These are phyloP conservation scores for Ptyas mucosa DNA, from an alignment of 2,113 vertebrate genomes.

Conservation along the genomic window DNA sequence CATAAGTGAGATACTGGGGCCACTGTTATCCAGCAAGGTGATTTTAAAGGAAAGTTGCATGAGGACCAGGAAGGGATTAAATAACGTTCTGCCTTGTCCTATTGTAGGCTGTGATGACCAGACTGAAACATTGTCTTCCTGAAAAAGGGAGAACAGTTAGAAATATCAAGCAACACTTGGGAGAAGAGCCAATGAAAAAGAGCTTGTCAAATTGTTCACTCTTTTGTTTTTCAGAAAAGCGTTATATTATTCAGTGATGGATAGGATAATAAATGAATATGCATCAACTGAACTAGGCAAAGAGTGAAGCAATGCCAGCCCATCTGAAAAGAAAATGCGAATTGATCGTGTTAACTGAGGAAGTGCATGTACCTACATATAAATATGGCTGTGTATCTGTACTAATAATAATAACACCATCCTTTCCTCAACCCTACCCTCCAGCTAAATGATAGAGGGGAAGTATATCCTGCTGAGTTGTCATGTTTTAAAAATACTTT, in stretches of 20 bases:
- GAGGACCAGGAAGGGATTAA: too few relatives aligned
- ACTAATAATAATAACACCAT: not conserved
- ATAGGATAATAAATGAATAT: not conserved
- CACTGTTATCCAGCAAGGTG: constrained; percentile 19
- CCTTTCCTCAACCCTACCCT: not conserved
- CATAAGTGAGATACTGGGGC: constrained; percentile 50
- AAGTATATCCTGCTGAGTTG: not conserved
- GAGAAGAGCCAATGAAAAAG: not conserved
- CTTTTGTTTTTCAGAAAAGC: not conserved
- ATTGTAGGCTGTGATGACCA: not conserved
- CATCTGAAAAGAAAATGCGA: not conserved
- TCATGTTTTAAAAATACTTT: not conserved
- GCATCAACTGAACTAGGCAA: not conserved
- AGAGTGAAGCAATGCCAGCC: not conserved
- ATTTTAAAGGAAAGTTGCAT: constrained; percentile 25
- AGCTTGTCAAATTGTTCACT: not conserved
- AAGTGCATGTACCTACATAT: not conserved
- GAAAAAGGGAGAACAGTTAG: constrained; percentile 35
- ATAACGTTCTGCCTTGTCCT: not conserved
- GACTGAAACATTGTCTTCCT: constrained; percentile 24
- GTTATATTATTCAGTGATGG: not conserved
- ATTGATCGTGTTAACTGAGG: not conserved
- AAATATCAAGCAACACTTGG: constrained; percentile 26
- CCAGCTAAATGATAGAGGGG: not conserved
- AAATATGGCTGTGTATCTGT: not conserved